Percentiles rank a stretch among this genome's conserved stretches.
Conservation (phyloP, 2,888 invertebrate species). For the Portevinia maculata region DNA sequence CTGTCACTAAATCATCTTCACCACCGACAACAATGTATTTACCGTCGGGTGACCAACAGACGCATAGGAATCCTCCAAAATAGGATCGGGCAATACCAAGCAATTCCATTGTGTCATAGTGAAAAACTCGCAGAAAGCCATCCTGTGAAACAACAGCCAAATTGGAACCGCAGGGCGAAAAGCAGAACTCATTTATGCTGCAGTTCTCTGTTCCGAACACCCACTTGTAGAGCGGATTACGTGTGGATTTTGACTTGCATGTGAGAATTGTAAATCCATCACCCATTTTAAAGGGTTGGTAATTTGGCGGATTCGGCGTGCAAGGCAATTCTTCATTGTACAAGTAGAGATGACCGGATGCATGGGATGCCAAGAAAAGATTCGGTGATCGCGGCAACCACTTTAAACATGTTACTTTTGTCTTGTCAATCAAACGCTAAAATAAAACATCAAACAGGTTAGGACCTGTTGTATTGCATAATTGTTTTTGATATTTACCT, state of each 20-base stretch:
- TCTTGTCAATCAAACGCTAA: slow-evolving; percentile 83
- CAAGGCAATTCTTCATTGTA: slow-evolving; percentile 98
- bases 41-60: slow-evolving; percentile 99
- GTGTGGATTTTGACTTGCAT: slow-evolving; percentile 97
- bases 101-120: slow-evolving; percentile 98
- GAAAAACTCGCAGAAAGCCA: slow-evolving; percentile 97
- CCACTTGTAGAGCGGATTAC: slow-evolving; percentile 98
- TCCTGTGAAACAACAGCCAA: slow-evolving; percentile 97
- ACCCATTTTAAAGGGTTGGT: slow-evolving; percentile 97
- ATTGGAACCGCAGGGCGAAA: slow-evolving; percentile 96
- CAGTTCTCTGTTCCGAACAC: slow-evolving; percentile 91
- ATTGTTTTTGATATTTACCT: slow-evolving; percentile 85
- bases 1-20: slow-evolving; percentile 98
- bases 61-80: slow-evolving; percentile 98
- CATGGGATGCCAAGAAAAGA: slow-evolving; percentile 96
- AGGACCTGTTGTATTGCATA: neutral
- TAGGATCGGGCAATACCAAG: slow-evolving; percentile 97
- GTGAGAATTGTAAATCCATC: slow-evolving; percentile 97
- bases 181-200: slow-evolving; percentile 97
- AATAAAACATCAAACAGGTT: slow-evolving; percentile 35
- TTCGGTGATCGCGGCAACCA: slow-evolving; percentile 98
- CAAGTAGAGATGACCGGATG: slow-evolving; percentile 97
- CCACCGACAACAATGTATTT: slow-evolving; percentile 98
- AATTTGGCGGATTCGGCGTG: slow-evolving; percentile 94
- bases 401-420: slow-evolving; percentile 94